Conservation (phyloP, 1,140 invertebrate species). For the Arctopsyche grandis region DNA sequence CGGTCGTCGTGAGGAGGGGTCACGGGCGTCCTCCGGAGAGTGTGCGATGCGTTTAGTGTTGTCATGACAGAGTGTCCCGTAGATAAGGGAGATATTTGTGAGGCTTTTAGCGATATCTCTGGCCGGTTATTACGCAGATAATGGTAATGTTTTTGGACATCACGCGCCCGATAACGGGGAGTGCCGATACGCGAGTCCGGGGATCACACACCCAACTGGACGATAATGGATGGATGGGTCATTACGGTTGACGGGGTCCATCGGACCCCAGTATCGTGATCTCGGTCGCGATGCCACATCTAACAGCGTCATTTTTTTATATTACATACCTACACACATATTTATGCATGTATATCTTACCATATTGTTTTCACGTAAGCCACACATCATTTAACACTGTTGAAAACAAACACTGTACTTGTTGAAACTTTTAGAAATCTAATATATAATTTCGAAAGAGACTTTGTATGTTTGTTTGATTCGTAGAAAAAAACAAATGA, state of each 20-base stretch:
- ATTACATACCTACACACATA: not conserved
- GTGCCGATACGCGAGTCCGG: slow-evolving; percentile 6
- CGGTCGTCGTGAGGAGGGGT: not conserved
- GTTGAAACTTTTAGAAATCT: no score
- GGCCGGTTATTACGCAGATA: slow-evolving; percentile 40
- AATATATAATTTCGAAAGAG: no score
- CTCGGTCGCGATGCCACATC: not conserved
- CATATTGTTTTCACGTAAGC: not conserved
- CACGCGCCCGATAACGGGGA: slow-evolving; percentile 31
- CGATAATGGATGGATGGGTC: slow-evolving; percentile 39
- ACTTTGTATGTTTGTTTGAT: no score
- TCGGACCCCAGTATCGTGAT: slow-evolving; percentile 1
- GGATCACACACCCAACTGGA: slow-evolving; percentile 26
- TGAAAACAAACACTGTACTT: no score
- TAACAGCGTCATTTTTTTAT: not conserved
- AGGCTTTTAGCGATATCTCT: slow-evolving; percentile 44
- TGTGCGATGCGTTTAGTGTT: not conserved
- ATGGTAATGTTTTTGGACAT: slow-evolving; percentile 43
- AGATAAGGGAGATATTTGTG: slow-evolving; percentile 45
- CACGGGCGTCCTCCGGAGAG: not conserved
- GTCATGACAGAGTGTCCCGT: slow-evolving; percentile 24
- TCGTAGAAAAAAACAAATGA: no score
- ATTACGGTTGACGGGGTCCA: slow-evolving; percentile 21
- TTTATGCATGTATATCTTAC: not conserved
- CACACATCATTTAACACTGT: not conserved